Base-by-base conservation (phyloP, 2,113 vertebrate species). In the Micronisus gabar region DNA sequence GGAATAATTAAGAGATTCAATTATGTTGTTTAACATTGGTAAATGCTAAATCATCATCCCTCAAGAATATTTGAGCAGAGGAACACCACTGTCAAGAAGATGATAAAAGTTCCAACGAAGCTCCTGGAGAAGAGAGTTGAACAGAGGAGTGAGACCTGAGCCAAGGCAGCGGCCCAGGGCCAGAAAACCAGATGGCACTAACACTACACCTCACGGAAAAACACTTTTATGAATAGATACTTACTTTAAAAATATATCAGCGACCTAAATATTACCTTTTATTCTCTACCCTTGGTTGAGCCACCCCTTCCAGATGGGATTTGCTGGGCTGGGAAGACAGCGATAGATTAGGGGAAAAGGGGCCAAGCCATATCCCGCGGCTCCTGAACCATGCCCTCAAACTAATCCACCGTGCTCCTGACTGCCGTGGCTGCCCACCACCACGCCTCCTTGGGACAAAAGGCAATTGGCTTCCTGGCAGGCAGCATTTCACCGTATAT, bases 361-460 rank as follows among this genome's bases (percentile, higher is more conserved):
- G 23, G 48, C 32, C 30, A 50, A 58, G 23, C 15, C 40, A 23
- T 2, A 38, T 17, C 29, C 17, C 0, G 0, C 7, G 52, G 55
- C n/a, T 79, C 27, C n/a, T 12, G 25, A 71, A 47, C 0, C 0
- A 53, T 26, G 56, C 18, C 52, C 41, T 53, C 59, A 62, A 74
- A 25, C 55, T 34, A 47, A 7, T 5, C 4, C 26, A 68, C n/a
- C 13, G 4, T 1, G 0, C 27, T 62, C 8, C 55, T 74, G 74
- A 15, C 34, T 59, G 38, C n/a, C 2, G 2, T 11, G 34, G 34
- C 91, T 93, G 90, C 38, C 30, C 38, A 53, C 16, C 58, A 50
- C 50, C 11, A 3, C 29, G n/a, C 11, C 52, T 65, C 23, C 74
- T 22, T 6, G 32, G 53, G 52, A 53, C 38, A 41, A 66, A 36